These are phyloP conservation scores for Magallana gigas DNA, from an alignment of 1,140 invertebrate species.

Conservation along the genomic window DNA sequence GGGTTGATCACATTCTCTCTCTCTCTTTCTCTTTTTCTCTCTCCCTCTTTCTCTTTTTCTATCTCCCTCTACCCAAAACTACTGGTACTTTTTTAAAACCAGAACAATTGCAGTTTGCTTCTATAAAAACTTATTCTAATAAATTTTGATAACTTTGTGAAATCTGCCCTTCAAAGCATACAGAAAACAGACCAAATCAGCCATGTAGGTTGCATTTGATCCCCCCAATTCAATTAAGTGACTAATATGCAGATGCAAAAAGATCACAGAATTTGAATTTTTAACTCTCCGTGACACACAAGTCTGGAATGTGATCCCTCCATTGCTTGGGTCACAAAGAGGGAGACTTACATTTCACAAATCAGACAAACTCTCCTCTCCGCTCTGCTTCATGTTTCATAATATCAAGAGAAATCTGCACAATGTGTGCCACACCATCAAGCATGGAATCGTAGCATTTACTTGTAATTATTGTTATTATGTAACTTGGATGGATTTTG, in stretches of 20 bases:
- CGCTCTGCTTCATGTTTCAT: not conserved
- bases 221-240: too few relatives aligned
- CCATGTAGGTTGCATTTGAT: too few relatives aligned
- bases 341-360: not conserved
- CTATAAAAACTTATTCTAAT: too few relatives aligned
- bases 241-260: too few relatives aligned
- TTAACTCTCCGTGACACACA: not conserved
- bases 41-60: not conserved
- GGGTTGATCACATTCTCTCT: too few relatives aligned
- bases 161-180: too few relatives aligned
- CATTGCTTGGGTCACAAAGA: not conserved
- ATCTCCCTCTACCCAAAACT: not conserved
- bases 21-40: too few relatives aligned
- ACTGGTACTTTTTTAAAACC: too few relatives aligned
- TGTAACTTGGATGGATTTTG: not conserved
- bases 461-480: not conserved
- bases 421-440: not conserved
- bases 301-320: not conserved
- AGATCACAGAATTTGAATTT: too few relatives aligned
- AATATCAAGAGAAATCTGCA: not conserved
- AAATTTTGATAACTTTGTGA: too few relatives aligned
- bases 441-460: not conserved
- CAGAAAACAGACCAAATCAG: too few relatives aligned
- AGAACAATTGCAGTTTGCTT: too few relatives aligned
- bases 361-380: not conserved